Evolutionary conservation across 2,113 vertebrate genomes (phyloP).

Genomic region (Mobula hypostoma): DNA sequence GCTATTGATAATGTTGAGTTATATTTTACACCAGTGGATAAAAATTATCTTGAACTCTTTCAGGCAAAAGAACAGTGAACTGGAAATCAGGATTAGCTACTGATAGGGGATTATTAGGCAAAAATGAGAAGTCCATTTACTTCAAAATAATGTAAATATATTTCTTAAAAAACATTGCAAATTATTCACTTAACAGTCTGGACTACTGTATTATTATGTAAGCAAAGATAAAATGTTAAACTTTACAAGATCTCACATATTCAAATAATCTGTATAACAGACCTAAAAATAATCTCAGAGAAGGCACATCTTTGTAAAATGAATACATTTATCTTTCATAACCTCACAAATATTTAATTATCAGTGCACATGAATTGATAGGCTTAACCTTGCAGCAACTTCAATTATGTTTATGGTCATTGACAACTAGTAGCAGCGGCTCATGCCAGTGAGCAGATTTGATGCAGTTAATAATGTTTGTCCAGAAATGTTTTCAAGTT

Average conservation of each 20-base stretch:
- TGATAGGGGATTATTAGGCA: neutral
- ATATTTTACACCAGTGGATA: neutral
- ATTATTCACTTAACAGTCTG: neutral
- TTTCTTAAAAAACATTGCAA: neutral
- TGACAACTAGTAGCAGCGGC: neutral
- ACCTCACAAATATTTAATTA: neutral
- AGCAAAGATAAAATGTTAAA: neutral
- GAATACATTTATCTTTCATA: neutral
- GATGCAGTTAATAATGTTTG: neutral
- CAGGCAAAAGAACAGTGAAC: neutral
- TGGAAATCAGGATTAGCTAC: neutral
- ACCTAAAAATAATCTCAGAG: neutral
- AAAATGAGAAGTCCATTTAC: neutral
- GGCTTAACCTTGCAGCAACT: neutral
- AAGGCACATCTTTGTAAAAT: neutral
- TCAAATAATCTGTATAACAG: neutral
- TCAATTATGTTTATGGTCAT: constrained; percentile 3
- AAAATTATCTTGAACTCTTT: neutral
- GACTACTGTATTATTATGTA: neutral
- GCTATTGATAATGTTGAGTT: neutral
- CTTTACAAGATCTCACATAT: neutral
- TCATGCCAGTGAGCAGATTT: neutral
- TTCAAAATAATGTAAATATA: neutral
- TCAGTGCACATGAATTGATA: neutral
- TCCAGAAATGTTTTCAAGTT: neutral